phyloP scores from a whole-genome alignment of 2,113 vertebrate species.

The Cnemophilus loriae region DNA sequence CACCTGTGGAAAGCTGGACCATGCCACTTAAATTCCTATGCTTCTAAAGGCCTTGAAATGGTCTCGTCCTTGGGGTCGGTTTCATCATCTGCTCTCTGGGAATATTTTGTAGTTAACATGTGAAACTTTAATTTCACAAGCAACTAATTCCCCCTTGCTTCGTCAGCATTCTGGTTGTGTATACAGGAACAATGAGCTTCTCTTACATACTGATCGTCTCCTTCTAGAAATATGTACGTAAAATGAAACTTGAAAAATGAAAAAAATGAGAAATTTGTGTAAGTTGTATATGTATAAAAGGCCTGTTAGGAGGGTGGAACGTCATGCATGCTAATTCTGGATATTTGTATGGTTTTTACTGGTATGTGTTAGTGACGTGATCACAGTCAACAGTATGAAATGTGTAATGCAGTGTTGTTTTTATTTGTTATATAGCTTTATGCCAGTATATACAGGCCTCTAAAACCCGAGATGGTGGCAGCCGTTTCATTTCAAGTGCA shows the following conservation, averaged over 20 bases:
- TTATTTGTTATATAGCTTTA: slow-evolving; percentile 96
- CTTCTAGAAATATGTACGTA: not conserved
- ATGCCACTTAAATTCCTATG: not conserved
- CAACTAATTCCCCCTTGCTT: not conserved
- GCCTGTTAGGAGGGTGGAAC: not conserved
- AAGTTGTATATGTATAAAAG: not conserved
- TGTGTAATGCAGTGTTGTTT: slow-evolving; percentile 86
- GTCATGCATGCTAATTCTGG: not conserved
- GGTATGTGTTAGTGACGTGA: not conserved
- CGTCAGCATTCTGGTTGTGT: not conserved
- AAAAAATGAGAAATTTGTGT: not conserved
- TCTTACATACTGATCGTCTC: not conserved
- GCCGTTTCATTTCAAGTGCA: slow-evolving; percentile 87
- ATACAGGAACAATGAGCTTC: not conserved
- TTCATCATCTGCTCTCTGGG: not conserved
- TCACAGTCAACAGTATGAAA: slow-evolving; percentile 27
- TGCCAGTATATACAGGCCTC: slow-evolving; percentile 99
- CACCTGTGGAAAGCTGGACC: not conserved
- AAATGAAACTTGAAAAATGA: too few relatives aligned
- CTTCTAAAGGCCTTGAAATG: not conserved
- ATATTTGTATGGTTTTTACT: not conserved
- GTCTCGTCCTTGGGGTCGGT: not conserved
- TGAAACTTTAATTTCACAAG: not conserved
- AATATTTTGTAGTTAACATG: not conserved
- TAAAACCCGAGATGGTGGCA: slow-evolving; percentile 95